phyloP scores from a whole-genome alignment of 1,140 invertebrate genomes.

The Chrysopa pallens region DNA sequence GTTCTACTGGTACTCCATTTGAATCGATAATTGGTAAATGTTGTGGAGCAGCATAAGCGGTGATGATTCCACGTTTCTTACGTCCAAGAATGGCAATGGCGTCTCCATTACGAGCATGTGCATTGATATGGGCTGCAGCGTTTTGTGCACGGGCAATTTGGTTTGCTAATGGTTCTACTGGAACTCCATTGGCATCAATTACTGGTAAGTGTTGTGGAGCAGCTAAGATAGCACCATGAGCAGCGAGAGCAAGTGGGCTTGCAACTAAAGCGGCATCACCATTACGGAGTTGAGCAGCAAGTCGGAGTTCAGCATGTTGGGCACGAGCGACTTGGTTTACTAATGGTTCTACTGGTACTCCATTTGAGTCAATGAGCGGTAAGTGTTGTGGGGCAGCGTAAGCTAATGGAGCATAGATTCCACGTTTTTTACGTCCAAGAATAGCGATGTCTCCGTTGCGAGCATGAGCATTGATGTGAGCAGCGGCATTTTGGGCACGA shows the following conservation, averaged over 20 bases:
- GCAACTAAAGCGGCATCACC: too few species aligned
- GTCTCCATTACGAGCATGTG: not conserved
- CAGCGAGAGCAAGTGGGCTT: not conserved
- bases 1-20: constrained; percentile 21
- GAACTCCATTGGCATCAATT: constrained; percentile 21
- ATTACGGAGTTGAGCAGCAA: too few species aligned
- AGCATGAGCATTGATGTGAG: constrained; percentile 27
- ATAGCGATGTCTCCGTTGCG: constrained; percentile 11
- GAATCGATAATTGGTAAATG: constrained; percentile 3
- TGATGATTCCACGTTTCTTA: not conserved
- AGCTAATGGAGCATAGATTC: too few species aligned
- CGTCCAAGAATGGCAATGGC: not conserved
- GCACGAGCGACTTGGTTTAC: too few species aligned
- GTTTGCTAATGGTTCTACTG: constrained; percentile 19
- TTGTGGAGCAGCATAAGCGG: not conserved
- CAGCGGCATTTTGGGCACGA: constrained; percentile 33
- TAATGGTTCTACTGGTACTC: constrained; percentile 7
- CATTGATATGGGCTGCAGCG: not conserved
- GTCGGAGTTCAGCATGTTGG: too few species aligned
- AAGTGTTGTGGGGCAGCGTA: too few species aligned
- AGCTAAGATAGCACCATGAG: not conserved
- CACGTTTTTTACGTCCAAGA: not conserved
- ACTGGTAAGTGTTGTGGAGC: not conserved
- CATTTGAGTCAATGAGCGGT: constrained; percentile 1
- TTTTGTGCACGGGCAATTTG: constrained; percentile 5